Evolutionary conservation across 2,113 vertebrate species (phyloP).

Genomic region (Myotis yumanensis): DNA sequence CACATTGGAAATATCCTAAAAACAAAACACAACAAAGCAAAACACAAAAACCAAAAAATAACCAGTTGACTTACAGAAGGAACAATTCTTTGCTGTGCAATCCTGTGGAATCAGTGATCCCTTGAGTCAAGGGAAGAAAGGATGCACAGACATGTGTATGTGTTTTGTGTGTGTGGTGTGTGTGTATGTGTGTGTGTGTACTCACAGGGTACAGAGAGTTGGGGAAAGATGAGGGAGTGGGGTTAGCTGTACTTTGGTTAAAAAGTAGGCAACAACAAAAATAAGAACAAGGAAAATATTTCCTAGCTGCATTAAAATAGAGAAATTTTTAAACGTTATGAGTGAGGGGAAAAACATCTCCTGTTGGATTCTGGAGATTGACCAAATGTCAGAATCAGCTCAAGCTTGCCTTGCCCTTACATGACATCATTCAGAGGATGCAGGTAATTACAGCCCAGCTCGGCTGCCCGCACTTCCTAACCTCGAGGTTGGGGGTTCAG

Average conservation of each 20-base stretch:
- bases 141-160: not conserved
- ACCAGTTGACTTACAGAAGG: not conserved
- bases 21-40: not conserved
- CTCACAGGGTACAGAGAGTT: rapidly evolving
- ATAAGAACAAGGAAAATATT: not conserved
- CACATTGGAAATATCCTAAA: not conserved
- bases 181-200: no score
- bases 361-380: conserved; percentile 29
- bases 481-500: not conserved
- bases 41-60: not conserved
- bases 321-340: not conserved
- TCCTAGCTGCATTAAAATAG: not conserved
- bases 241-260: not conserved
- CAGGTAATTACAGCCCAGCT: conserved; percentile 19
- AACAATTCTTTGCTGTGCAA: not conserved
- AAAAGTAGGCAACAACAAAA: not conserved
- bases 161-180: not conserved
- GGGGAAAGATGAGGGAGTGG: not conserved
- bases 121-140: not conserved
- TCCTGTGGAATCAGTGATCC: not conserved
- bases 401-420: not conserved
- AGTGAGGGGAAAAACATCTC: not conserved
- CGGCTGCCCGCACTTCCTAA: not conserved
- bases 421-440: not conserved
- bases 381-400: conserved; percentile 7